Conservation (phyloP, 2,888 invertebrate species). For the Heliconius charithonia region DNA sequence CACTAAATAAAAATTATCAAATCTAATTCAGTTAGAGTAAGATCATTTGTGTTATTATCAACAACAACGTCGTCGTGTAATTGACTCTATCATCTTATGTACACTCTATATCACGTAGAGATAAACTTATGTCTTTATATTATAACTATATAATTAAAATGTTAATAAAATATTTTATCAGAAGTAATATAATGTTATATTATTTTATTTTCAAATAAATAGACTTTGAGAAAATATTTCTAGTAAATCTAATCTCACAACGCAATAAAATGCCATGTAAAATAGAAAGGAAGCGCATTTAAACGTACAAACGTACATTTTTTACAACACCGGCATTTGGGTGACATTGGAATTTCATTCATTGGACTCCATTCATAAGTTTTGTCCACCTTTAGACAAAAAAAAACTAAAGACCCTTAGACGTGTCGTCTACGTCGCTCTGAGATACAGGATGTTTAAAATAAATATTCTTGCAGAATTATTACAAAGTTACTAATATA, state of each 20-base stretch:
- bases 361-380: slow-evolving; percentile 68
- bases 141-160: neutral
- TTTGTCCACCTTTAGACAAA: slow-evolving; percentile 64
- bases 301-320: slow-evolving; percentile 63
- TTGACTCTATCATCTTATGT: slow-evolving; percentile 20
- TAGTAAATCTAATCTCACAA: neutral
- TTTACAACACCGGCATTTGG: slow-evolving; percentile 69
- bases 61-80: neutral
- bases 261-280: slow-evolving; percentile 45
- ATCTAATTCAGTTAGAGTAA: slow-evolving; percentile 6
- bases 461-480: slow-evolving; percentile 12
- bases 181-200: neutral
- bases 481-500: neutral
- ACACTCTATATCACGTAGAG: neutral
- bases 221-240: neutral
- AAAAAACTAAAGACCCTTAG: slow-evolving; percentile 70
- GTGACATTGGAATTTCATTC: slow-evolving; percentile 76
- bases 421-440: slow-evolving; percentile 74
- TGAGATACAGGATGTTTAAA: slow-evolving; percentile 61
- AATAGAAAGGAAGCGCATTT: slow-evolving; percentile 66
- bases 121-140: neutral
- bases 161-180: neutral
- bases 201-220: slow-evolving; percentile 5
- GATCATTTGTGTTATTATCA: slow-evolving; percentile 7
- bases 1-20: neutral